phyloP scores from a whole-genome alignment of 2,113 vertebrate species.

The Rana temporaria region DNA sequence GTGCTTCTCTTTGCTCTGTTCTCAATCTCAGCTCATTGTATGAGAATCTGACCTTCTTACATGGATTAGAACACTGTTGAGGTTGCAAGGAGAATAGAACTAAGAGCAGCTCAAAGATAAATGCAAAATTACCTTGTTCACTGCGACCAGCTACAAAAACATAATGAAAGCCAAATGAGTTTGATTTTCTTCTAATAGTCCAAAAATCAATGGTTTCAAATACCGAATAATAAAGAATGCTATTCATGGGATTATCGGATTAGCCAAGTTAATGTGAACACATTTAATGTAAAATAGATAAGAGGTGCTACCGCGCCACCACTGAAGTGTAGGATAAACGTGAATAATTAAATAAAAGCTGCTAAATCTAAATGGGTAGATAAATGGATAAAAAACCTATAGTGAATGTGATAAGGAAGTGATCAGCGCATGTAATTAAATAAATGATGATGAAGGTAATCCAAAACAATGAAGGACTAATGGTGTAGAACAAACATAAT shows the following conservation, averaged over 20 bases:
- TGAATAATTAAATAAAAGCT: too few species aligned
- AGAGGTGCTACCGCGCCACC: too few species aligned
- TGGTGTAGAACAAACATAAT: too few species aligned
- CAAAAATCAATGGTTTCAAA: neutral
- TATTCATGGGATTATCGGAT: neutral
- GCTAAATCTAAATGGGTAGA: too few species aligned
- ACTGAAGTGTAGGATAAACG: too few species aligned
- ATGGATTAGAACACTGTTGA: slow-evolving; percentile 43
- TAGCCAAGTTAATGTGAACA: too few species aligned
- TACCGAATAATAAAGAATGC: neutral
- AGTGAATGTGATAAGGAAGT: too few species aligned
- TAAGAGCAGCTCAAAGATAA: slow-evolving; percentile 9
- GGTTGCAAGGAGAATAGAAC: slow-evolving; percentile 6
- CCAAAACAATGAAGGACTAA: too few species aligned
- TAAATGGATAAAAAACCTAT: too few species aligned
- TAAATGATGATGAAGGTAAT: too few species aligned
- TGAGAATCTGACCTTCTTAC: slow-evolving; percentile 42
- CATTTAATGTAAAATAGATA: too few species aligned
- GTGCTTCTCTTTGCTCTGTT: slow-evolving; percentile 31
- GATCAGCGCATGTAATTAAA: too few species aligned
- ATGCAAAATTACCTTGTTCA: slow-evolving; percentile 34
- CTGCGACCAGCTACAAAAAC: neutral
- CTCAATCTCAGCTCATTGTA: slow-evolving; percentile 46
- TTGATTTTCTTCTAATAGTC: neutral
- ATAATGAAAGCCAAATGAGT: slow-evolving; percentile 42